phyloP scores from a whole-genome alignment of 2,888 invertebrate species.

The Dromius quadrimaculatus region DNA sequence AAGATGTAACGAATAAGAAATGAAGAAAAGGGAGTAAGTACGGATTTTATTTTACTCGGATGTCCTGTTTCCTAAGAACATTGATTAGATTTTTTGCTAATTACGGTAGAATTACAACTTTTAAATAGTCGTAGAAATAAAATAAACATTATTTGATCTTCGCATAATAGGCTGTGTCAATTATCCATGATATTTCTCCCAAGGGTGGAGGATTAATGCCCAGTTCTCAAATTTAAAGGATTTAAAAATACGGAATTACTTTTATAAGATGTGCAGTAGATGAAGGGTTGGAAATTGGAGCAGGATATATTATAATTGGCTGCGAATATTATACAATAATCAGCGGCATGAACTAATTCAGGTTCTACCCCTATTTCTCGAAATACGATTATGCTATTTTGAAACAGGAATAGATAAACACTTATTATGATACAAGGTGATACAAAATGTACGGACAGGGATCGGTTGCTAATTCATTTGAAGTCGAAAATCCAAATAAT shows the following conservation, averaged over 20 bases:
- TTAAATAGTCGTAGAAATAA: slow-evolving; percentile 11
- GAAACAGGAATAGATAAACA: too few relatives aligned
- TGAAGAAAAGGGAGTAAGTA: slow-evolving; percentile 60
- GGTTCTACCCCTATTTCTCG: too few relatives aligned
- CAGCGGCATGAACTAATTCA: too few relatives aligned
- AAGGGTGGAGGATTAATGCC: neutral
- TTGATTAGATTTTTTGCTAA: slow-evolving; percentile 14
- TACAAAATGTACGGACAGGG: too few relatives aligned
- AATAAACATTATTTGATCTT: neutral
- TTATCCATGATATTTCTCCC: slow-evolving; percentile 15
- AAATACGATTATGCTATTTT: too few relatives aligned
- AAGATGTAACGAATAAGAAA: slow-evolving; percentile 59
- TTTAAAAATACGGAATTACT: neutral
- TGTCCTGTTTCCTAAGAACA: slow-evolving; percentile 60
- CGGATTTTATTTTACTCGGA: slow-evolving; percentile 64
- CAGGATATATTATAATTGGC: too few relatives aligned
- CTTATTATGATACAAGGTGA: too few relatives aligned
- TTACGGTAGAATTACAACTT: neutral
- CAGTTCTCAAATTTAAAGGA: neutral
- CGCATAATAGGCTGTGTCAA: neutral
- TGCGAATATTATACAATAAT: too few relatives aligned
- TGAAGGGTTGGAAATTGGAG: too few relatives aligned
- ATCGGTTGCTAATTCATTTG: too few relatives aligned
- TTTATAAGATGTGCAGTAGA: too few relatives aligned
- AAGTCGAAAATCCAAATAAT: too few relatives aligned